These are phyloP conservation scores for Palaemon carinicauda DNA, from an alignment of 1,140 invertebrate genomes.

Conservation along the genomic window DNA sequence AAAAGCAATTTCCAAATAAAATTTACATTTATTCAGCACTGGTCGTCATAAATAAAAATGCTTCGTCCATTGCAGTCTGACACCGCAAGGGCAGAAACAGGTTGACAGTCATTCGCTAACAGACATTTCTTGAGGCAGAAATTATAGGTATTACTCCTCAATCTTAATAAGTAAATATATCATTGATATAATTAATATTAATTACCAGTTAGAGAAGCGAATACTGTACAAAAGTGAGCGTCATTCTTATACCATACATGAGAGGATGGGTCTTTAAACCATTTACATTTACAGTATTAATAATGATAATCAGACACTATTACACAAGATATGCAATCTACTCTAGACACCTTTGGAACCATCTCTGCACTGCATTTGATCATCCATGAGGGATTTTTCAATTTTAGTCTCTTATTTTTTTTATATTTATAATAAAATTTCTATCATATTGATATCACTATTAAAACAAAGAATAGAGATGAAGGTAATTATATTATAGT, in stretches of 20 bases:
- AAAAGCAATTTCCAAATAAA: constrained; percentile 23
- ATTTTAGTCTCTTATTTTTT: constrained; percentile 28
- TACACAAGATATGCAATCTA: constrained; percentile 52
- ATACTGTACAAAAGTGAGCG: constrained; percentile 57
- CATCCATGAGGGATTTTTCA: constrained; percentile 54
- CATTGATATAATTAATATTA: constrained; percentile 43
- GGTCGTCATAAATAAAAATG: constrained; percentile 54
- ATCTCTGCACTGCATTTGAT: constrained; percentile 34
- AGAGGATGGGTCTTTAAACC: constrained; percentile 54
- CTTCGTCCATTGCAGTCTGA: constrained; percentile 6
- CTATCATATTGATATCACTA: constrained; percentile 49
- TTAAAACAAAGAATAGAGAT: constrained; percentile 50
- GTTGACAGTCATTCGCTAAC: constrained; percentile 39
- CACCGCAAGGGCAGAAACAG: neutral
- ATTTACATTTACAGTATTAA: constrained; percentile 36
- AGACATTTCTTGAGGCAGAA: constrained; percentile 34
- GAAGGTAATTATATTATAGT: constrained; percentile 27
- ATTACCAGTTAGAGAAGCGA: constrained; percentile 46
- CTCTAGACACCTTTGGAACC: constrained; percentile 50
- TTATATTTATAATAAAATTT: constrained; percentile 47
- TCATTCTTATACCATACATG: constrained; percentile 50
- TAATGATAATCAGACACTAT: constrained; percentile 50
- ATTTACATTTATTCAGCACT: constrained; percentile 54
- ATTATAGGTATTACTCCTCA: constrained; percentile 37
- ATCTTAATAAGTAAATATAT: constrained; percentile 41